Percentiles rank a stretch among this genome's conserved stretches.
These are phyloP conservation scores for Lysandra bellargus DNA, from an alignment of 2,888 invertebrate species.

Conservation along the genomic window DNA sequence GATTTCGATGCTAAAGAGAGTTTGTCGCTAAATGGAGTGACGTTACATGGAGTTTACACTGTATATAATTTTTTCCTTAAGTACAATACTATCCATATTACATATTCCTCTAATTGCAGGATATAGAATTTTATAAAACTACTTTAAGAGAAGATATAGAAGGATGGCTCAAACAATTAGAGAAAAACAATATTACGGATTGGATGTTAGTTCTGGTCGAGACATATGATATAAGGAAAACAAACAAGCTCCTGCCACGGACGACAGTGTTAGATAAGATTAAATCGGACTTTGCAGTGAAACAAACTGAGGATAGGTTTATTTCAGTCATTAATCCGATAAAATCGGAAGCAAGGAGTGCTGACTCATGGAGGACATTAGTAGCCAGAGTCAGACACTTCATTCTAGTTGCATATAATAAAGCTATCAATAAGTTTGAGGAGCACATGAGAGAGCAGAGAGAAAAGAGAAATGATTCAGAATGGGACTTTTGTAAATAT, in stretches of 20 bases:
- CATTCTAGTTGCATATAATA: slow-evolving; percentile 92
- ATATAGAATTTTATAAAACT: slow-evolving; percentile 94
- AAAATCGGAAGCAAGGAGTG: slow-evolving; percentile 92
- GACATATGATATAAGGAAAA: slow-evolving; percentile 93
- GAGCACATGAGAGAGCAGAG: slow-evolving; percentile 94
- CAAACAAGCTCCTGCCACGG: slow-evolving; percentile 93
- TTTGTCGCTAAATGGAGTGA: too few relatives aligned
- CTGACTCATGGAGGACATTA: slow-evolving; percentile 94
- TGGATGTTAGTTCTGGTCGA: slow-evolving; percentile 97
- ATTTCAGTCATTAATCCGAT: slow-evolving; percentile 95
- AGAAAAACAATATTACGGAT: slow-evolving; percentile 88
- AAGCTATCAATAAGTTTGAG: slow-evolving; percentile 91
- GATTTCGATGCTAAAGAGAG: too few relatives aligned
- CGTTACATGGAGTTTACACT: too few relatives aligned
- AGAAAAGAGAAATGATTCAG: slow-evolving; percentile 92
- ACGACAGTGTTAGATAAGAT: slow-evolving; percentile 97
- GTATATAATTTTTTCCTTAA: too few relatives aligned
- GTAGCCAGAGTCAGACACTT: slow-evolving; percentile 91
- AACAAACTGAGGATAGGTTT: slow-evolving; percentile 91
- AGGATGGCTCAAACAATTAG: slow-evolving; percentile 90
- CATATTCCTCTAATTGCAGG: slow-evolving; percentile 79
- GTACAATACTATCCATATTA: background rate
- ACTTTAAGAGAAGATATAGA: slow-evolving; percentile 94
- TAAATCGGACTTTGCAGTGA: slow-evolving; percentile 94
- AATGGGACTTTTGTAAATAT: slow-evolving; percentile 97